phyloP scores from a whole-genome alignment of 2,113 vertebrate species.

The Gorsachius goisagi region DNA sequence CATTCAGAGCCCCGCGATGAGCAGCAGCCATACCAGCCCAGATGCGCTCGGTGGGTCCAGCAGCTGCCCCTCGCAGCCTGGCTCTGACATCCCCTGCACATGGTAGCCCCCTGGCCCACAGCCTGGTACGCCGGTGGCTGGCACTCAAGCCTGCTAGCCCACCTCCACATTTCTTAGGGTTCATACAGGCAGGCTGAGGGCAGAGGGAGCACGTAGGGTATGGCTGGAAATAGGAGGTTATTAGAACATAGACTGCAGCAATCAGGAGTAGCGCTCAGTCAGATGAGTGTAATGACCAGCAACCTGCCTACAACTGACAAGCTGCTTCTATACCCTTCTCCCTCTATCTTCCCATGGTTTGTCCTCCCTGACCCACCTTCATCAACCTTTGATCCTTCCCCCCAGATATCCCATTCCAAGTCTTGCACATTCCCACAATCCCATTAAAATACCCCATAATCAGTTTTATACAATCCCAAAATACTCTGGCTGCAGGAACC shows the following conservation, averaged over 20 bases:
- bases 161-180: not conserved
- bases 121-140: fast-evolving
- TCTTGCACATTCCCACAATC: not conserved
- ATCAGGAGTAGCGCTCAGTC: fast-evolving
- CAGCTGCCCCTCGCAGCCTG: fast-evolving
- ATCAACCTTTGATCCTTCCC: not conserved
- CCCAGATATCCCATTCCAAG: not conserved
- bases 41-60: fast-evolving
- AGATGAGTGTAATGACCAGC: too few relatives aligned
- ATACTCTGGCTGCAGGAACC: not conserved
- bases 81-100: too few relatives aligned
- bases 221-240: fast-evolving
- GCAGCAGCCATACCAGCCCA: not conserved
- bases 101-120: fast-evolving
- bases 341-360: not conserved
- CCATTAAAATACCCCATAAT: not conserved
- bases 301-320: not conserved
- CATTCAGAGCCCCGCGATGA: not conserved
- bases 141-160: not conserved
- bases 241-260: not conserved
- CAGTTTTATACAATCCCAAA: not conserved
- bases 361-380: not conserved
- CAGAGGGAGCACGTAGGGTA: not conserved
- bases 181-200: not conserved
- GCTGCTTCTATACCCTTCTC: not conserved